Base-by-base conservation (phyloP, 2,113 vertebrate species). In the Rutilus rutilus region DNA sequence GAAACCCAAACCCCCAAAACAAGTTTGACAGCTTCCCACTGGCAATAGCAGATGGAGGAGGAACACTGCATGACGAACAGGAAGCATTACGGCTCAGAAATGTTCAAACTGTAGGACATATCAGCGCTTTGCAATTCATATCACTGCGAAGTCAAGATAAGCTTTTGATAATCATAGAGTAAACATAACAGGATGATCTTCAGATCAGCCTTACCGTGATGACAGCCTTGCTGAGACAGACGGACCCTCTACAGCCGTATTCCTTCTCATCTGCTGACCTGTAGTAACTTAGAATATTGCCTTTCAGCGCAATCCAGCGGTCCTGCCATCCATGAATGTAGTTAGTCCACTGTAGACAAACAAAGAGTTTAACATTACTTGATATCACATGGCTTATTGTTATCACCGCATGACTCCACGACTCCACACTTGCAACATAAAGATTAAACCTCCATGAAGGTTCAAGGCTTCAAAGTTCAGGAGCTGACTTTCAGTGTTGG, bases 271-370 rank as follows among this genome's bases (percentile, higher is more conserved):
- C 97, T 92, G 97, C 96, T 30, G 97, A 99, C 91, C 98, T 99
- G 93, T 98, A 99, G 93, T 99, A 99, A 93, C 98, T 99, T 86
- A 99, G 90, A 4, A 96, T 96, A 86, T 96, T 97, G 88, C 96
- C 96, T 92, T 98, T 99, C 91, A 99, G 91, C 91, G 97, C 96
- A 42, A 99, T 97, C 98, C 98, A 99, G 87, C 98, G 95, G 93
- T 99, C 97, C 92, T 99, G 98, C 98, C 98, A 99, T 1, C 98
- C 97, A 90, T 99, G 98, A 90, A 99, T 99, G 90, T 99, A 99
- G 91, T 99, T 99, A 89, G 98, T 99, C 98, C 98, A 99, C 98
- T 99, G 90, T 5, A 91, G 90, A 90, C 50, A 92, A 71, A 79
- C 82, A 87, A 19, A 50, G 23, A 11, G 39, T 45, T 21, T 21